A percentile compares a stretch with the other conserved stretches of the same genome.
phyloP scores from a whole-genome alignment of 2,888 invertebrate genomes.

The Mystacides longicornis region DNA sequence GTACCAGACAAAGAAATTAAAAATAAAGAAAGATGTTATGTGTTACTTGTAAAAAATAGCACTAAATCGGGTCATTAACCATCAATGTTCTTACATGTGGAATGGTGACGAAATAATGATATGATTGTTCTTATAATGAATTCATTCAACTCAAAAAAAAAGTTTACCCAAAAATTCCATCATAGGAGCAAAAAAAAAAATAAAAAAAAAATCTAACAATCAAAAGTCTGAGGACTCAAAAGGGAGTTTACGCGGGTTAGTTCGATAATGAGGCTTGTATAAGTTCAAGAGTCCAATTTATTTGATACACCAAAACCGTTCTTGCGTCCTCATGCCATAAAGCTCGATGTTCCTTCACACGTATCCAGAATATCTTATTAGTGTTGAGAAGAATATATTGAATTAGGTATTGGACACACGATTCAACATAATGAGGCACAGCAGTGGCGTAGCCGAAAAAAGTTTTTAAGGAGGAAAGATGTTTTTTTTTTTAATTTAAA shows the following conservation, averaged over 20 bases:
- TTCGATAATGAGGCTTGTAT: no score
- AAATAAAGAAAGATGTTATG: no score
- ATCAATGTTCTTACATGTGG: no score
- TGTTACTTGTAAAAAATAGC: no score
- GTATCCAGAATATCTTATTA: background rate
- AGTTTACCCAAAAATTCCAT: background rate
- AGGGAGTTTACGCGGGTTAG: background rate
- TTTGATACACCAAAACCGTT: background rate
- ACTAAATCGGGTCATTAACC: no score
- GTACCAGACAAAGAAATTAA: no score
- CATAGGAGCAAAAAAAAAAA: background rate
- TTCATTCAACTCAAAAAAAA: no score
- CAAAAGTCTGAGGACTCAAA: background rate
- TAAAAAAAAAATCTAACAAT: background rate
- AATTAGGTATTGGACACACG: background rate
- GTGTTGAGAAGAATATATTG: background rate
- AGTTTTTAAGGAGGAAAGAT: no score
- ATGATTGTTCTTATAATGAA: no score
- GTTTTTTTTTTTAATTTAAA: no score
- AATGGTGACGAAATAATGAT: no score
- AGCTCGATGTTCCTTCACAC: background rate
- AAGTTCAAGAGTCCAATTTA: background rate
- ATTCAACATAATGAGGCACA: background rate
- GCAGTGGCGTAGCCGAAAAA: background rate
- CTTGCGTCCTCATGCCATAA: background rate